Evolutionary conservation across 2,797 vertebrate species (phyloP), one percentile per base, ranked within the genome.

Genomic region (Lophius americanus): DNA sequence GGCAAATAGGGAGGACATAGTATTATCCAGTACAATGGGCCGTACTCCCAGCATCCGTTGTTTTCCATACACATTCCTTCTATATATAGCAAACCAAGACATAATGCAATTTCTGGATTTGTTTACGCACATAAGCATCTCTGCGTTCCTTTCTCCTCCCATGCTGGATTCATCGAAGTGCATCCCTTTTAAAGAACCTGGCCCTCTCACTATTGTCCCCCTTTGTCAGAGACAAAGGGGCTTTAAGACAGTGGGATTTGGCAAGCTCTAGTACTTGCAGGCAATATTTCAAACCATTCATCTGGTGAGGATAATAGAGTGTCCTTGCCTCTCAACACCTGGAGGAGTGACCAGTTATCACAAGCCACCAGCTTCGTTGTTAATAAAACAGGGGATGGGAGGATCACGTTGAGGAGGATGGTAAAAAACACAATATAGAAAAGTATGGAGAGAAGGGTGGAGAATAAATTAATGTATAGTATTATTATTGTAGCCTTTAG

Each of bases 331-430:
- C 91, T 90, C 87, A 88, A 82, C 67, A 85, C 92, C 92, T 92
- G 81, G 76, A 95, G 93, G 91, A 93, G 87, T 92, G 92, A 91
- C 90, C 92, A 93, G 92, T 93, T 94, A 93, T 93, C 93, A 91
- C 91, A 88, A 91, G 85, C 83, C 90, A 92, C 89, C 90, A 93
- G 90, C 88, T 89, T 89, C 51, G 78, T 88, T 91, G 86, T 93
- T 94, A 94, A 92, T 92, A 91, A 92, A 88, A 89, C 70, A 82
- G 65, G 72, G 76, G 64, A 87, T 83, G 84, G 75, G 78, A 78
- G 81, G 86, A 82, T 75, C 8, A 14, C 51, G 76, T 68, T 76
- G 64, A 73, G 68, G 65, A 73, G 63, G 68, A 67, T 63, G 69
- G 76, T 80, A 78, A 79, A 85, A 88, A 79, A 37, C 1, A 23